These are phyloP conservation scores for Oryzias melastigma DNA, from an alignment of 2,113 vertebrate genomes.

Conservation along the genomic window DNA sequence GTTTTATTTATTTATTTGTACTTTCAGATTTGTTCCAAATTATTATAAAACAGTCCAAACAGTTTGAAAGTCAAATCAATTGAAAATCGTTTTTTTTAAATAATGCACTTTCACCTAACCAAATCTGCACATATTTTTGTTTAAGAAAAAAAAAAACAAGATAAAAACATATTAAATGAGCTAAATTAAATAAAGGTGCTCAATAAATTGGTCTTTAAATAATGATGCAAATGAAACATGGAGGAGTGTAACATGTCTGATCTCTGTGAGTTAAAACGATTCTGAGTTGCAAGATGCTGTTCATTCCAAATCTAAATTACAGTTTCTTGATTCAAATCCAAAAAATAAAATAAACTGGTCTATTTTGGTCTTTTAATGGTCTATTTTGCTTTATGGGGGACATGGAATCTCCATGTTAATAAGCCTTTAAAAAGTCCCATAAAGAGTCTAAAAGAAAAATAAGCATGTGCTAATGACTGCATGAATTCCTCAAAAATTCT, in stretches of 20 bases:
- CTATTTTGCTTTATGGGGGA: conserved; percentile 13
- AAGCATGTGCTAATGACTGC: background rate
- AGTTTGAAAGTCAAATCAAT: too few species aligned
- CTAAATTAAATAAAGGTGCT: too few species aligned
- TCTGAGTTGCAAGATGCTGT: conserved; percentile 6
- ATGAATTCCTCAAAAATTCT: conserved; percentile 31
- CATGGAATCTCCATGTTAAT: conserved; percentile 1
- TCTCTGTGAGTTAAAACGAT: conserved; percentile 5
- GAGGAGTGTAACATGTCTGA: background rate
- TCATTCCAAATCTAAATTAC: conserved; percentile 6
- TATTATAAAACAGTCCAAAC: too few species aligned
- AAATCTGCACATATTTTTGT: too few species aligned
- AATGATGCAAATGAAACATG: conserved; percentile 2
- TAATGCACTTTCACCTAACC: too few species aligned
- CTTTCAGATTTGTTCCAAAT: conserved; percentile 6
- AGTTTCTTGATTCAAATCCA: background rate
- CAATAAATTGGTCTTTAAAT: too few species aligned
- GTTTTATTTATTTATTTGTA: conserved; percentile 48
- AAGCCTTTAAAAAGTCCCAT: conserved; percentile 2
- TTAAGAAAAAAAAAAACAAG: too few species aligned
- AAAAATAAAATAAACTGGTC: conserved; percentile 5
- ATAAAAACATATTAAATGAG: too few species aligned
- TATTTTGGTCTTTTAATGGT: conserved; percentile 8
- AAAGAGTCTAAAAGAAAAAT: conserved; percentile 6
- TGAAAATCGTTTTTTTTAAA: too few species aligned